Base-by-base conservation (phyloP, 2,113 vertebrate genomes). In the Heteronetta atricapilla region DNA sequence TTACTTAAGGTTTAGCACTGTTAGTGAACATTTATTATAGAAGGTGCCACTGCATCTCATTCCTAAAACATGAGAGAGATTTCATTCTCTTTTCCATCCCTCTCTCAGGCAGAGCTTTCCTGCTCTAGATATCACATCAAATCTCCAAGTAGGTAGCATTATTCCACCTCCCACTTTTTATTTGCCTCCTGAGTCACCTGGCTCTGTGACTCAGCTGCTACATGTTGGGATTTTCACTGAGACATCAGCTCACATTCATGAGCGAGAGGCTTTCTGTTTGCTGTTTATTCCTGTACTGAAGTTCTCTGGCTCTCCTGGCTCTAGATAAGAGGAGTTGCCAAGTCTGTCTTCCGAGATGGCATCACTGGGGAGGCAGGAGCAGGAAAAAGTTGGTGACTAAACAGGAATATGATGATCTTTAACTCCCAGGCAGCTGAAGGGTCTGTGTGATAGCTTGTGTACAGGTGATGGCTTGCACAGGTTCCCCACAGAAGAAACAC, bases 81-180 rank as follows among this genome's bases (percentile, higher is more conserved):
- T 75, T 76, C 82, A 79, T 81, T 82, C 62, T 90, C 46, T 68
- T 89, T 83, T 63, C 88, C 89, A 67, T 44, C 44, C 48, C 68
- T 87, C 53, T 84, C 68, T 58, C 67, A 70, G 60, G 52, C 60
- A 63, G 82, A 82, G 80, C 56, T 78, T 48, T 92, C 26, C 74
- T 91, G 95, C 89, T 96, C 70, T 73, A 82, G 87, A 82, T 84
- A 76, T 70, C 0, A 3, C 60, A 84, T 33, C 77, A 87, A 82
- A 76, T 70, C 89, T 86, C 68, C 6, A 0, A 79, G 93, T 8
- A 91, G 91, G 93, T 88, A 83, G 63, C 89, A 82, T 87, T 93
- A 92, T 96, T 95, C 74, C 89, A 83, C 89, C 94, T 95, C 91
- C 91, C 85, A 88, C 92, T 90, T 95, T 88, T 77, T 77, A 78